These are phyloP conservation scores for Spongia lamella DNA, from an alignment of 37 sponge, comb jelly and placozoan genomes.

Conservation along the genomic window DNA sequence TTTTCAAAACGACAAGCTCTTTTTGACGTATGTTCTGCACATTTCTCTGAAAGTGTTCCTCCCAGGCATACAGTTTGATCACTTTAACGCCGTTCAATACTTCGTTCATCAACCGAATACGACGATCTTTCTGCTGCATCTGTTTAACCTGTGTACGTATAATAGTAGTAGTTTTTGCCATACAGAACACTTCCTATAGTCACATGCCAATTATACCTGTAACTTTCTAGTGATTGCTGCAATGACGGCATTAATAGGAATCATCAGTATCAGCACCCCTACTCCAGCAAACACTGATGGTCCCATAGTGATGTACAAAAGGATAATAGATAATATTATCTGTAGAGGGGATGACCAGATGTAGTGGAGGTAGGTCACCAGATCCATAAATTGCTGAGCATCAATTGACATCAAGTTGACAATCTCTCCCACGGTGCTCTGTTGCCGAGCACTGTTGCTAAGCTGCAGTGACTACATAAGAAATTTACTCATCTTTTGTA, in stretches of 20 bases:
- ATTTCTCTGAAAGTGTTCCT: conserved; percentile 64
- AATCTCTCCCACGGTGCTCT: conserved; percentile 88
- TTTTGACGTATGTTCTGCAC: conserved; percentile 64
- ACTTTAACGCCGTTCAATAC: conserved; percentile 90
- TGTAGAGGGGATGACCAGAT: conserved; percentile 96
- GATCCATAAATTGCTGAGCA: conserved; percentile 92
- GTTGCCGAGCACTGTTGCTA: conserved; percentile 68
- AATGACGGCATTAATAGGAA: conserved; percentile 81
- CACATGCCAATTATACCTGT: conserved; percentile 33
- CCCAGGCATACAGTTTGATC: conserved; percentile 98
- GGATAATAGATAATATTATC: conserved; percentile 72
- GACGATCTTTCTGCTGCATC: conserved; percentile 76
- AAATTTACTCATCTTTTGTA: no score
- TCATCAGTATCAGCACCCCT: conserved; percentile 80
- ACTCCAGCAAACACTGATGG: conserved; percentile 91
- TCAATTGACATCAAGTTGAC: conserved; percentile 99
- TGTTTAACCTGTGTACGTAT: conserved; percentile 40
- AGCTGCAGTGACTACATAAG: conserved; percentile 74
- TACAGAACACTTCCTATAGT: no score
- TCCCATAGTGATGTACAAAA: conserved; percentile 86
- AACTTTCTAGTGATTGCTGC: conserved; percentile 50
- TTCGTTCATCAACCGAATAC: conserved; percentile 87
- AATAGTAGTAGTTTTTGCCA: neutral
- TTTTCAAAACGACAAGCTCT: conserved; percentile 73
- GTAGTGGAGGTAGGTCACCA: conserved; percentile 78